Percentiles rank a stretch among this genome's conserved stretches.
These are phyloP conservation scores for Tanypteryx hageni DNA, from an alignment of 2,888 invertebrate species.

Conservation along the genomic window DNA sequence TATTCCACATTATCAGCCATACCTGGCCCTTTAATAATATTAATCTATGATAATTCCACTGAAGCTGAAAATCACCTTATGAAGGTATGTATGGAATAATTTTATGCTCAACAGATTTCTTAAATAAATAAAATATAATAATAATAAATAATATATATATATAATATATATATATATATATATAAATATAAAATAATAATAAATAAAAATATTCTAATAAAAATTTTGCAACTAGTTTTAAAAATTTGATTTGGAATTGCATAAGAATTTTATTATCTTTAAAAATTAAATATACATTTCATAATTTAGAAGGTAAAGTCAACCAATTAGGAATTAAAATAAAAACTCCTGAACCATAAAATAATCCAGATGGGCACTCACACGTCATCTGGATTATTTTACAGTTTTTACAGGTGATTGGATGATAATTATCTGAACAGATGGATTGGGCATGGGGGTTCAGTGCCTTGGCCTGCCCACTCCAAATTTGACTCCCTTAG, in stretches of 20 bases:
- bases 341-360: no score
- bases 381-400: no score
- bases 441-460: not conserved
- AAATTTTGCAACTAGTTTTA: not conserved
- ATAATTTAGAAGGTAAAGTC: no score
- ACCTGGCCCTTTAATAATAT: not conserved
- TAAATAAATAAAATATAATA: no score
- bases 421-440: no score
- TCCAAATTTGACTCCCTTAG: no score
- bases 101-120: not conserved
- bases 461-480: not conserved
- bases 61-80: not conserved
- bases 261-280: not conserved
- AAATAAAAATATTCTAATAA: not conserved
- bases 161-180: no score
- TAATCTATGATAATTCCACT: conserved; percentile 3
- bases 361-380: no score
- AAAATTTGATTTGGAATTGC: not conserved
- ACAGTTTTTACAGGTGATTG: no score
- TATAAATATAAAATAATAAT: no score
- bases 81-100: not conserved
- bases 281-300: not conserved
- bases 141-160: no score
- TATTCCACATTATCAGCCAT: conserved; percentile 15
- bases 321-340: no score